Conservation (phyloP, 2,888 invertebrate genomes). For the Alitta virens region DNA sequence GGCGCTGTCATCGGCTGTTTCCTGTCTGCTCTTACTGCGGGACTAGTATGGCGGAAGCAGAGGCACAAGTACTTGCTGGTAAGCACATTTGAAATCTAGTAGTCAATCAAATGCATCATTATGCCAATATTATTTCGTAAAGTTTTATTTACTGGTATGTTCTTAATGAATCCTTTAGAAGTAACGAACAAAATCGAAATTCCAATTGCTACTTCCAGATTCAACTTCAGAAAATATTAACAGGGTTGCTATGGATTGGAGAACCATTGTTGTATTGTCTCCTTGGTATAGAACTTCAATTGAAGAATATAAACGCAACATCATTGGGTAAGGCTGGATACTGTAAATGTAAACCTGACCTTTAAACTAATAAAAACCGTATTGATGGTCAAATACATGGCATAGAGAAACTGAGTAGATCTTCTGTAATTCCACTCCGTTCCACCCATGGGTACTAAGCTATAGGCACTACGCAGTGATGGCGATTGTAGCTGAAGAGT, state of each 20-base stretch:
- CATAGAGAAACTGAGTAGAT: too few relatives aligned
- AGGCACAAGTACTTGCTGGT: slow-evolving; percentile 22
- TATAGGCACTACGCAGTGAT: too few relatives aligned
- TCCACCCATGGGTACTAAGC: too few relatives aligned
- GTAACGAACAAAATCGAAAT: too few relatives aligned
- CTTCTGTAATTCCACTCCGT: too few relatives aligned
- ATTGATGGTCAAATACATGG: neutral
- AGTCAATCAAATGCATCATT: too few relatives aligned
- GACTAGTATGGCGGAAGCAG: slow-evolving; percentile 39
- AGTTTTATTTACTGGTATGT: too few relatives aligned
- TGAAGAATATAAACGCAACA: slow-evolving; percentile 54
- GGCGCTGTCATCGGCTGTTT: slow-evolving; percentile 66
- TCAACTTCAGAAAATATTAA: slow-evolving; percentile 61
- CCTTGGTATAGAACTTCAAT: slow-evolving; percentile 83
- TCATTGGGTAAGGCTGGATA: slow-evolving; percentile 14
- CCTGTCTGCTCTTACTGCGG: slow-evolving; percentile 41
- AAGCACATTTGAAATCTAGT: neutral
- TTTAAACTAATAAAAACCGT: neutral
- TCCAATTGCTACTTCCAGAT: too few relatives aligned
- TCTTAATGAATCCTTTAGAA: too few relatives aligned
- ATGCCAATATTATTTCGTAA: too few relatives aligned
- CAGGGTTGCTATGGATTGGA: slow-evolving; percentile 67
- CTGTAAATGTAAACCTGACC: neutral
- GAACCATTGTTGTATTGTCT: slow-evolving; percentile 88
- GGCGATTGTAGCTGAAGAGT: too few relatives aligned